Evolutionary conservation across 2,113 vertebrate species (phyloP).

Genomic region (Oxyura jamaicensis): DNA sequence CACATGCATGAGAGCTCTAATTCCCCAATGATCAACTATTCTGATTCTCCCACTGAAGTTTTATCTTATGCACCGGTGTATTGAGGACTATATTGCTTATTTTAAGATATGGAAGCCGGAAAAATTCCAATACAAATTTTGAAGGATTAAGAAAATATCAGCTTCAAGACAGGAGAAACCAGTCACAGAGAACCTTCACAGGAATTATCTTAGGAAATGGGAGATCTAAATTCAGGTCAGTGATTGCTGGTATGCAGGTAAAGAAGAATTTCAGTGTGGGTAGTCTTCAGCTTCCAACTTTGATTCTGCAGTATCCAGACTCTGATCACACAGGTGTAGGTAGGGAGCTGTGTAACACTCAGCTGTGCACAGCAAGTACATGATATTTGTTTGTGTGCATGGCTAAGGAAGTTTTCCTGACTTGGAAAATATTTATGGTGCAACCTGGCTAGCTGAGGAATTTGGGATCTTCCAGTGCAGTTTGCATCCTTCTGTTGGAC

Average conservation of each 20-base stretch:
- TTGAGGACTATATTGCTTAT: background rate
- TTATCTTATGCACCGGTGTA: background rate
- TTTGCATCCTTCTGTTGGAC: accelerated
- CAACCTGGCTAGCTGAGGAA: background rate
- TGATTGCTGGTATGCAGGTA: background rate
- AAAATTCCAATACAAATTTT: background rate
- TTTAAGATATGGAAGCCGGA: background rate
- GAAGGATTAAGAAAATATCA: background rate
- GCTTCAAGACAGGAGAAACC: background rate
- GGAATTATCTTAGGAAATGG: background rate
- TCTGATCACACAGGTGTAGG: background rate
- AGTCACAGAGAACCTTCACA: background rate
- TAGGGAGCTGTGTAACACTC: background rate
- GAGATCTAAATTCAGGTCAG: background rate
- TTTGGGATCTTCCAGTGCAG: background rate
- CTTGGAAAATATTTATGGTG: background rate
- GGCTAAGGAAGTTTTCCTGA: background rate
- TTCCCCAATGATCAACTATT: background rate
- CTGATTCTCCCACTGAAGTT: background rate
- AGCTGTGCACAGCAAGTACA: background rate
- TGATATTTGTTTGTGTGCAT: background rate
- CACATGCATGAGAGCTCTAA: background rate
- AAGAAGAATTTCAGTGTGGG: background rate
- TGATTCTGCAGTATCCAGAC: background rate
- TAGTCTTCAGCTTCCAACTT: background rate